Conservation (phyloP, 2,113 vertebrate genomes). For the Datnioides undecimradiatus region DNA sequence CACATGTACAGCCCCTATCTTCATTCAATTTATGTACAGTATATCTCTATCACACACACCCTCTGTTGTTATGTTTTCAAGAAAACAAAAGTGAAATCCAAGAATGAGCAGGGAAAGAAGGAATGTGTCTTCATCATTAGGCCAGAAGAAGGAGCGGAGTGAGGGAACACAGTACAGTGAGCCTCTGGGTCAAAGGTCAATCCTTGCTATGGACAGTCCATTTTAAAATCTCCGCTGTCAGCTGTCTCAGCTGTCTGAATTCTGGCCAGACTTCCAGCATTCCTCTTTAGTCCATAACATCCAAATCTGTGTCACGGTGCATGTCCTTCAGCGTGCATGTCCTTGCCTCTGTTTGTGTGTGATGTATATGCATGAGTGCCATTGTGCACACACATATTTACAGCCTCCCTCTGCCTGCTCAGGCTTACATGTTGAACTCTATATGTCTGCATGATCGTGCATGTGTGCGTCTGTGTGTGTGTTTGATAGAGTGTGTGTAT, state of each 20-base stretch:
- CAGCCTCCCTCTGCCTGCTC: background rate
- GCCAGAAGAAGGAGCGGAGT: conserved; percentile 43
- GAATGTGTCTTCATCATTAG: conserved; percentile 61
- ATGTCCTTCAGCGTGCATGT: background rate
- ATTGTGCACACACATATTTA: background rate
- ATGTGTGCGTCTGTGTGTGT: conserved; percentile 5
- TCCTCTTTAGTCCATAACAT: conserved; percentile 34
- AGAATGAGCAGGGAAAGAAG: conserved; percentile 50
- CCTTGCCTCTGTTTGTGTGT: conserved; percentile 4
- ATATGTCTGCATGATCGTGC: background rate
- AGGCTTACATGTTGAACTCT: background rate
- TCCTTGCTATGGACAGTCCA: conserved; percentile 70
- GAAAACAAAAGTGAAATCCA: conserved; percentile 66
- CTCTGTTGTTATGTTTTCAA: conserved; percentile 47
- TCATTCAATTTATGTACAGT: background rate
- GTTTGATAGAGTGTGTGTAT: conserved; percentile 35
- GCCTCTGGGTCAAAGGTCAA: conserved; percentile 66
- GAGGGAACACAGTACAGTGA: conserved; percentile 64
- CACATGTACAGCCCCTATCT: background rate
- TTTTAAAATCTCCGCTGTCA: conserved; percentile 49
- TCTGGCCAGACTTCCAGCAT: conserved; percentile 60
- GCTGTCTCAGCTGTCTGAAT: conserved; percentile 49
- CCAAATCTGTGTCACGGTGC: conserved; percentile 25
- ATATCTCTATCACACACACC: conserved; percentile 7
- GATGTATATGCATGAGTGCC: background rate